phyloP scores from a whole-genome alignment of 2,888 invertebrate species.

The Teinopalpus imperialis region DNA sequence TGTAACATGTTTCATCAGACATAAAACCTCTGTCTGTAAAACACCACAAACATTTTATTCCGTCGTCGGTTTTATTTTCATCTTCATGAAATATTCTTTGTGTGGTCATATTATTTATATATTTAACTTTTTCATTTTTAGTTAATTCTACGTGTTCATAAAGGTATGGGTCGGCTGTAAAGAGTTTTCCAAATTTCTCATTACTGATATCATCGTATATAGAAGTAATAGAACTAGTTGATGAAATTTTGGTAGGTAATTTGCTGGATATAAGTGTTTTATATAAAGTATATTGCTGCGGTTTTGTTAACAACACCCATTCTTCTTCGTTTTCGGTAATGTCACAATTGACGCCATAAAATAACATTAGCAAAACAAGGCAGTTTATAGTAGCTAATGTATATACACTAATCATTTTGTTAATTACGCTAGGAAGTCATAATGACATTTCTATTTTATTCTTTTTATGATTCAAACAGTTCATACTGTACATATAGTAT shows the following conservation, averaged over 20 bases:
- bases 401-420: conserved; percentile 22
- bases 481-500: too few species aligned
- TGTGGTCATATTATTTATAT: conserved; percentile 7
- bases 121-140: neutral
- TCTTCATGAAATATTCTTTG: conserved; percentile 13
- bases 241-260: neutral
- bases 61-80: conserved; percentile 19
- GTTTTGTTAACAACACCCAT: conserved; percentile 20
- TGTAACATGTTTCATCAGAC: conserved; percentile 44
- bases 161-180: conserved; percentile 15
- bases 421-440: conserved; percentile 15
- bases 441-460: conserved; percentile 17
- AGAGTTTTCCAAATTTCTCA: conserved; percentile 15
- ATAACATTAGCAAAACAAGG: conserved; percentile 18
- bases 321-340: conserved; percentile 5
- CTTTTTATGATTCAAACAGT: conserved; percentile 13
- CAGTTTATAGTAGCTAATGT: conserved; percentile 12
- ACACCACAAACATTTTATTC: conserved; percentile 46
- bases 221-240: neutral
- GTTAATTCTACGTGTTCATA: conserved; percentile 14
- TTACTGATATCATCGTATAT: conserved; percentile 13
- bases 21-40: conserved; percentile 34
- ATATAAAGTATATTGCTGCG: neutral
- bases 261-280: neutral
- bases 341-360: conserved; percentile 9